These are phyloP conservation scores for Imbricaverruca yamaguchii DNA, from an alignment of 2,888 invertebrate genomes.

Conservation along the genomic window DNA sequence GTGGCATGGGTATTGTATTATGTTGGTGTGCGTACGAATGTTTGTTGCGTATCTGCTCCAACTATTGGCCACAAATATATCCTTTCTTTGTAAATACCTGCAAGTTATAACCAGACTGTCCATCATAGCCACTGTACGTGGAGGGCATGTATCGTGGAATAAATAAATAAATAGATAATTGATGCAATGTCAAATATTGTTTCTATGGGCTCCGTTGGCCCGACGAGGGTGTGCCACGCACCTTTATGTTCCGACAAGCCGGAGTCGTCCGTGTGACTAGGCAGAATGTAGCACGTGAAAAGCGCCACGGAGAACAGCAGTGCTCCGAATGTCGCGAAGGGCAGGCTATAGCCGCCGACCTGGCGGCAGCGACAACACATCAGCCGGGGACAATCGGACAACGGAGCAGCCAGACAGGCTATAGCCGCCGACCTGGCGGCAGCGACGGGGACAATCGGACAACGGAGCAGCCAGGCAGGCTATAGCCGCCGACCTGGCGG, in stretches of 20 bases:
- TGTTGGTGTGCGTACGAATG: too few relatives aligned
- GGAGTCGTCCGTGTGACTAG: constrained; percentile 38
- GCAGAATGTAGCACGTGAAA: constrained; percentile 63
- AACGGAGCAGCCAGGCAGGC: constrained; percentile 53
- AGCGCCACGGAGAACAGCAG: constrained; percentile 65
- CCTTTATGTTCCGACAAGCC: background rate
- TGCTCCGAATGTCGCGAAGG: constrained; percentile 70
- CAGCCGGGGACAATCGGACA: too few relatives aligned
- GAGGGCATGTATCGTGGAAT: too few relatives aligned
- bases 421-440: constrained; percentile 56
- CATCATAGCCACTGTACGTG: too few relatives aligned
- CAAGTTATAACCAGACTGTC: too few relatives aligned
- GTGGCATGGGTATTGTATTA: too few relatives aligned
- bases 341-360: constrained; percentile 65
- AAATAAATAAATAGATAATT: too few relatives aligned
- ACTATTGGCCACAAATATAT: too few relatives aligned
- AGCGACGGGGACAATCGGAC: background rate
- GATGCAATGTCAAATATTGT: too few relatives aligned
- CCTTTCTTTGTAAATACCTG: too few relatives aligned
- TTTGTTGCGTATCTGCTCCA: too few relatives aligned
- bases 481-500: constrained; percentile 57
- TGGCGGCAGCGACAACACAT: background rate
- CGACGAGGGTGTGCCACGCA: background rate
- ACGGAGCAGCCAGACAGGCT: constrained; percentile 37
- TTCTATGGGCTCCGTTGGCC: too few relatives aligned